Percentiles rank a stretch among this genome's conserved stretches.
Evolutionary conservation across 1,140 invertebrate genomes (phyloP).

Genomic region (Pseudomyrmex concolor): DNA sequence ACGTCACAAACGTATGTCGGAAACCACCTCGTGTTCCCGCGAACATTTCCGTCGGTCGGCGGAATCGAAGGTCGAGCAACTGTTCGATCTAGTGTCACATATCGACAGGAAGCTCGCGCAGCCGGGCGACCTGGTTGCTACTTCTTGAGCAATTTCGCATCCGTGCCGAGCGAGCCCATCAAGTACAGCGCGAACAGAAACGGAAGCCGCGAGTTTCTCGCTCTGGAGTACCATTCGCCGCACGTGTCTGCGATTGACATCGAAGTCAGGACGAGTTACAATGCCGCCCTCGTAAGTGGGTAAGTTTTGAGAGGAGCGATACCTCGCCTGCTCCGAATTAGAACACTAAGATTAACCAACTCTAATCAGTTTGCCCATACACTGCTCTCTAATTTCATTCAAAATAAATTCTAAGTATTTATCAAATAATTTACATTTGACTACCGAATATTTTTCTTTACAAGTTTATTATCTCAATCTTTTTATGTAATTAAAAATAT

Average conservation of each 20-base stretch:
- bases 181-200: slow-evolving; percentile 79
- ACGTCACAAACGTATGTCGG: slow-evolving; percentile 36
- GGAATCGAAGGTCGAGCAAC: slow-evolving; percentile 47
- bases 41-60: slow-evolving; percentile 56
- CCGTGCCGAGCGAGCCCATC: slow-evolving; percentile 79
- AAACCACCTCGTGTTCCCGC: slow-evolving; percentile 17
- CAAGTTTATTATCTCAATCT: background rate
- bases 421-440: background rate
- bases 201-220: slow-evolving; percentile 78
- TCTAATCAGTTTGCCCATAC: slow-evolving; percentile 16
- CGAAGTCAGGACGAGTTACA: slow-evolving; percentile 82
- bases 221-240: slow-evolving; percentile 78
- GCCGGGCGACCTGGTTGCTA: slow-evolving; percentile 81
- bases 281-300: slow-evolving; percentile 80
- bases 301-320: slow-evolving; percentile 66
- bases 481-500: background rate
- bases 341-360: slow-evolving; percentile 6
- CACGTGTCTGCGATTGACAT: slow-evolving; percentile 81
- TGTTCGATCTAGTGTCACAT: slow-evolving; percentile 70
- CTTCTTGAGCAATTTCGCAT: slow-evolving; percentile 84
- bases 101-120: slow-evolving; percentile 76
- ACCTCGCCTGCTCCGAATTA: slow-evolving; percentile 8
- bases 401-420: slow-evolving; percentile 13
- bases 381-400: slow-evolving; percentile 27
- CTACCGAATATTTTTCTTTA: background rate